These are phyloP conservation scores for Paradisaea rubra DNA, from an alignment of 2,113 vertebrate species.

Conservation along the genomic window DNA sequence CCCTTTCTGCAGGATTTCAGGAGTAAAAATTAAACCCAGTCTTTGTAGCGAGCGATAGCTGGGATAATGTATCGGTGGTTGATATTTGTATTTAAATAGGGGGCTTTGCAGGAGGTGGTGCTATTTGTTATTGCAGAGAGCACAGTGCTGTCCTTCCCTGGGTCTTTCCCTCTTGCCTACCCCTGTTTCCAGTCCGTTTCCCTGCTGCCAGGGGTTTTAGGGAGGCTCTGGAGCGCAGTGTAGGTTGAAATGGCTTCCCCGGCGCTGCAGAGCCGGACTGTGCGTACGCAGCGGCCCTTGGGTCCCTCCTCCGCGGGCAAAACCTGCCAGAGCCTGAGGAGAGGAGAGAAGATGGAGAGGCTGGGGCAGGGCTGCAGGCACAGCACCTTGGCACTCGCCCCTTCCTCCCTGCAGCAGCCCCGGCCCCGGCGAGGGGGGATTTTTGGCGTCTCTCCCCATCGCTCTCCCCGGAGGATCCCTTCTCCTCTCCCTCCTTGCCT, in stretches of 20 bases:
- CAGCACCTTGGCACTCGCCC: fast-evolving
- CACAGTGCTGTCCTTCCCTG: fast-evolving
- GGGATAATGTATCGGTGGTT: fast-evolving
- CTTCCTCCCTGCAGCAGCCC: background rate
- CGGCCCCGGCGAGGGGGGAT: background rate
- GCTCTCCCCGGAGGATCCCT: background rate
- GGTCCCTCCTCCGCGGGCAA: background rate
- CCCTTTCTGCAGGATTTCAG: background rate
- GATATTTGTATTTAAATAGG: background rate
- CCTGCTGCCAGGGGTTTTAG: fast-evolving
- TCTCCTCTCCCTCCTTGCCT: background rate
- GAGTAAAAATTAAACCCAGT: background rate
- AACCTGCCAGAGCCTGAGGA: background rate
- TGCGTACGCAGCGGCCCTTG: fast-evolving
- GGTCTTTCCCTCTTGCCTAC: fast-evolving
- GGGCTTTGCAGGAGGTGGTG: background rate
- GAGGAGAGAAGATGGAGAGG: background rate
- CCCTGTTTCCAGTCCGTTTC: fast-evolving
- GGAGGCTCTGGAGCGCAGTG: fast-evolving
- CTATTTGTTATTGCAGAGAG: fast-evolving
- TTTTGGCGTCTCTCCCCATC: background rate
- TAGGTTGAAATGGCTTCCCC: background rate
- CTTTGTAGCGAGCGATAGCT: fast-evolving
- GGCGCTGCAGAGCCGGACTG: background rate
- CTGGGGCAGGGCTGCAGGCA: background rate